A percentile compares a stretch with the other conserved stretches of the same genome.
These are phyloP conservation scores for Meles meles DNA, from an alignment of 2,113 vertebrate species.

Conservation along the genomic window DNA sequence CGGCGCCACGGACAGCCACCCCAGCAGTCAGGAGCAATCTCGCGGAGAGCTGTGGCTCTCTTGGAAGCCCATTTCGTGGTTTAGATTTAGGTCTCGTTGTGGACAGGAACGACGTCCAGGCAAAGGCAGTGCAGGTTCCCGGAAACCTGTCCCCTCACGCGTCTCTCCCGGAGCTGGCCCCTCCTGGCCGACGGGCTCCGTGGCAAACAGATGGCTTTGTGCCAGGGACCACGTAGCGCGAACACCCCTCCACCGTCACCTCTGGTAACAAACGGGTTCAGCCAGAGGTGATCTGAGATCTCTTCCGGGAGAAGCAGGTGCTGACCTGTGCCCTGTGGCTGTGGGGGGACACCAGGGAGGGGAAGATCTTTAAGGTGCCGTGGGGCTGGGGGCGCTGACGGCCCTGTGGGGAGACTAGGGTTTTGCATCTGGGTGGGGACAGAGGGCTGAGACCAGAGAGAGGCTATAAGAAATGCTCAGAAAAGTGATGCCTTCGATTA, in stretches of 20 bases:
- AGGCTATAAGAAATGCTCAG: no score
- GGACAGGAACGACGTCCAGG: not conserved
- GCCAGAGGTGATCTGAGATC: not conserved
- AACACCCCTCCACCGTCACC: not conserved
- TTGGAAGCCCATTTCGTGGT: not conserved
- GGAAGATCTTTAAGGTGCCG: rapidly evolving
- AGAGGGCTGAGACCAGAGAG: no score
- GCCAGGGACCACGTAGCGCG: no score
- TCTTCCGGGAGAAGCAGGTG: not conserved
- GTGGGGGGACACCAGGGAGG: rapidly evolving
- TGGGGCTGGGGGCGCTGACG: rapidly evolving
- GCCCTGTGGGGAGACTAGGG: rapidly evolving
- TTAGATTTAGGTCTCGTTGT: not conserved
- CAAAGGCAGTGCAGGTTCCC: rapidly evolving
- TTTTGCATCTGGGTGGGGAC: rapidly evolving
- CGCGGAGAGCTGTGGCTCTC: rapidly evolving
- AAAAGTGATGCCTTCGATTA: not conserved
- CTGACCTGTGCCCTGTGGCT: rapidly evolving
- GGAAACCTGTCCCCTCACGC: rapidly evolving
- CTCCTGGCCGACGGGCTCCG: no score
- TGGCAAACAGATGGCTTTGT: not conserved
- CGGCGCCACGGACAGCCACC: rapidly evolving
- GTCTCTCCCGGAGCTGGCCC: not conserved
- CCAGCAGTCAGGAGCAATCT: rapidly evolving
- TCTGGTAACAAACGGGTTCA: not conserved